Evolutionary conservation across 2,888 invertebrate genomes (phyloP).

Genomic region (Zonitis immaculata): DNA sequence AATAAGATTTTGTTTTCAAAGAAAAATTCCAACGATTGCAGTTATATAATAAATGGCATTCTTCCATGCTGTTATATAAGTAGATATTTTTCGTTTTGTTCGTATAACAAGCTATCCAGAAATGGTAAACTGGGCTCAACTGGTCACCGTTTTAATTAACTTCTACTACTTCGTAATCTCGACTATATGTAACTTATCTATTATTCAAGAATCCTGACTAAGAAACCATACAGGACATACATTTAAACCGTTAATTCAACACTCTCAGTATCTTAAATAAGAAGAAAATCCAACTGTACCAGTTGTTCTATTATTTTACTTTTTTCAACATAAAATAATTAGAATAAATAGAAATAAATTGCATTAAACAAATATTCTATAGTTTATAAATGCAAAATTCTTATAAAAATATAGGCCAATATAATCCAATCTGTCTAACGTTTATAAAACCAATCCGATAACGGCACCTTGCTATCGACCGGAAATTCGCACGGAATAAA

Average conservation of each 20-base stretch:
- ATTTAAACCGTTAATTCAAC: not conserved
- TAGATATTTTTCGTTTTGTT: not conserved
- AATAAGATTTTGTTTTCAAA: too few species aligned
- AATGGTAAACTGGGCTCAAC: not conserved
- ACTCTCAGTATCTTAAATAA: not conserved
- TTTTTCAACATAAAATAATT: too few species aligned
- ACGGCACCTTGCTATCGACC: not conserved
- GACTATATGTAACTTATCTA: slow-evolving; percentile 7
- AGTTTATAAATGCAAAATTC: too few species aligned
- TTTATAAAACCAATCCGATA: not conserved
- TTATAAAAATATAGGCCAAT: too few species aligned
- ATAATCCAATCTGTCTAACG: too few species aligned
- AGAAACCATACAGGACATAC: not conserved
- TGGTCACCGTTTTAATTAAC: slow-evolving; percentile 1
- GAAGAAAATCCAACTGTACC: not conserved
- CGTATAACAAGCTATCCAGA: not conserved
- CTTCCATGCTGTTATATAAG: too few species aligned
- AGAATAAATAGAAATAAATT: too few species aligned
- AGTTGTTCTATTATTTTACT: not conserved
- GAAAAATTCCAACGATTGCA: not conserved
- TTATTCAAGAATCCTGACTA: slow-evolving; percentile 5
- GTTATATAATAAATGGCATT: too few species aligned
- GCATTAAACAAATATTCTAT: too few species aligned
- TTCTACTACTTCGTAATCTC: slow-evolving; percentile 1
- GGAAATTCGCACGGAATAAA: not conserved